Base-by-base conservation (phyloP, 2,888 invertebrate genomes). In the Ornithoptera alexandrae region DNA sequence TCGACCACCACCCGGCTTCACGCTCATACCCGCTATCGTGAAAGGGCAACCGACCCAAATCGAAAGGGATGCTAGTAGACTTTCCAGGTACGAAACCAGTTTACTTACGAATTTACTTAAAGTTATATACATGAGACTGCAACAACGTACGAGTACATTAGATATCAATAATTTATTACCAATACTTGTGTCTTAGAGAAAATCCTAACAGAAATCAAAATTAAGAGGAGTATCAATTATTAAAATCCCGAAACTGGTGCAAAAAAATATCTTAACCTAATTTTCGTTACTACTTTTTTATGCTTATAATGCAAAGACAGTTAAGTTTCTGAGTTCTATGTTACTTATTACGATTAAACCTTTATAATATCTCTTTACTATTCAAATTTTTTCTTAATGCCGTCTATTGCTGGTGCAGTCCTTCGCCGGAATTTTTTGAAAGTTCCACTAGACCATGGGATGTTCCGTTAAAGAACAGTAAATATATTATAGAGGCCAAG, bases 1-100 rank as follows among this genome's bases (percentile, higher is more conserved):
- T 81, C 84, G 92, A 0, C 90, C 94, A 36, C 95, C 95, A 0
- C 93, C 94, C 17, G 95, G 95, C 20, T 95, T 95, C 79, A 92
- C 93, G 2, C 85, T 94, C 70, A 93, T 95, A 36, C 94, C 94
- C 0, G 90, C 93, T 36, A 90, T 94, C 68, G 81, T 89, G 17
- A 79, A 89, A 57, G 90, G 88, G 8, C 89, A 90, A 69, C 87
- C 86, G 2, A 84, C 89, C 39, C 85, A 88, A 70, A 70, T 87
- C 1, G 90, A 90, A 69, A 79, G 79, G 65, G 90, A 92, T 56
- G 90, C 91, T 42, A 90, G 90, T 73, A 79, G 91, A 71, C 78
- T 91, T 61, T 90, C 91, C 15, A 91, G 92, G 92, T 91, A 58
- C 18, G n/a, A 5, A 36, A n/a, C 15, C 5, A 18, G 53, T 24